These are phyloP conservation scores for Diploptera punctata DNA, from an alignment of 2,888 invertebrate genomes.

Conservation along the genomic window DNA sequence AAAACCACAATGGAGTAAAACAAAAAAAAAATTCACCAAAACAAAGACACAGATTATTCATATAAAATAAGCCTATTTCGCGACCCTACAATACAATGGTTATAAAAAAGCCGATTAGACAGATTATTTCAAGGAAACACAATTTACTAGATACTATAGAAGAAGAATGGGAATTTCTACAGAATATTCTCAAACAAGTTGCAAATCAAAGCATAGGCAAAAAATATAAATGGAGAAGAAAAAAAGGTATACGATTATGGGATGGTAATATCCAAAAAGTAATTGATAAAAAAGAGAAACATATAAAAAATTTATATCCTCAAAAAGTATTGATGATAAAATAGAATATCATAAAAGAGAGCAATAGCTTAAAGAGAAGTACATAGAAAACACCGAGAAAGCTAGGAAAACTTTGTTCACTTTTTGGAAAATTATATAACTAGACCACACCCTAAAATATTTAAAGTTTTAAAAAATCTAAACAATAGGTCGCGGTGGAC, in stretches of 20 bases:
- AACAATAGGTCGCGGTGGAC: no score
- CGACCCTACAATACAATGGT: not conserved
- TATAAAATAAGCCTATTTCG: not conserved
- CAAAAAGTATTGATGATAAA: not conserved
- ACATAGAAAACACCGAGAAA: no score
- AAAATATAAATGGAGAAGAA: not conserved
- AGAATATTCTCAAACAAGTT: not conserved
- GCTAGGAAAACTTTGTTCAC: no score
- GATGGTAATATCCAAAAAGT: not conserved
- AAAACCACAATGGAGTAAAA: not conserved
- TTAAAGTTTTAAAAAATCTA: no score
- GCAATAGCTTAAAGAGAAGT: no score
- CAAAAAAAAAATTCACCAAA: not conserved
- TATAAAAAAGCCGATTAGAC: no score
- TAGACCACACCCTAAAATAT: no score
- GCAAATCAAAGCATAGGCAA: not conserved
- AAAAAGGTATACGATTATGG: not conserved
- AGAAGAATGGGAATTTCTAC: not conserved
- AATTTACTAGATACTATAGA: not conserved
- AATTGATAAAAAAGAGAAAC: not conserved
- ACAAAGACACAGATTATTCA: no score
- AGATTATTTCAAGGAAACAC: not conserved
- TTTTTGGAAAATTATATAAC: no score
- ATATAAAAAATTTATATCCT: not conserved
- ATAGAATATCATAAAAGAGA: not conserved